Percentiles rank a stretch among this genome's conserved stretches.
These are phyloP conservation scores for Aethina tumida DNA, from an alignment of 1,140 invertebrate genomes.

Conservation along the genomic window DNA sequence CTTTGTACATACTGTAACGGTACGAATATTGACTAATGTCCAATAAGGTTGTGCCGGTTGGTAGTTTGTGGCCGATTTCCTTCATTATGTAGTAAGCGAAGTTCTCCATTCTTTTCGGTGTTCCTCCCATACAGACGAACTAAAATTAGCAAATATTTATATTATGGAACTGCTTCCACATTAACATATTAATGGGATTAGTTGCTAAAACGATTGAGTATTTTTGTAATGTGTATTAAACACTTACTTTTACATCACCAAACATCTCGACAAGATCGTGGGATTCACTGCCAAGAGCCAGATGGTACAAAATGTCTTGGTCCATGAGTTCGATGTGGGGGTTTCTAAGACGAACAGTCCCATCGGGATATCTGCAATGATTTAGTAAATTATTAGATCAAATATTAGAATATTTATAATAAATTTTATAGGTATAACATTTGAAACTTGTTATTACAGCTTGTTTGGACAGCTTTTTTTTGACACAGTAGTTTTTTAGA, in stretches of 20 bases:
- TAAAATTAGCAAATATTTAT: slow-evolving; percentile 35
- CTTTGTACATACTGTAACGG: slow-evolving; percentile 95
- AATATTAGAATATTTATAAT: too few species aligned
- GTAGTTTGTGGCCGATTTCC: slow-evolving; percentile 81
- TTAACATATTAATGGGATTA: slow-evolving; percentile 2
- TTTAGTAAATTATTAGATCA: too few species aligned
- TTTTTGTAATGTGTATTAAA: slow-evolving; percentile 2
- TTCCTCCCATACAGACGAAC: slow-evolving; percentile 98
- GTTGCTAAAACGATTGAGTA: slow-evolving; percentile 3
- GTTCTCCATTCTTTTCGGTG: slow-evolving; percentile 85
- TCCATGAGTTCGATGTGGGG: slow-evolving; percentile 84
- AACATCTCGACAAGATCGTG: slow-evolving; percentile 95
- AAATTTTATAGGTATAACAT: too few species aligned
- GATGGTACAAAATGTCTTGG: slow-evolving; percentile 90
- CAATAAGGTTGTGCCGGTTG: slow-evolving; percentile 72
- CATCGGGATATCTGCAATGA: slow-evolving; percentile 59
- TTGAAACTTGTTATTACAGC: too few species aligned
- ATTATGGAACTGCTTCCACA: not conserved
- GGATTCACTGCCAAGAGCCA: slow-evolving; percentile 80
- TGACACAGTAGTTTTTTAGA: too few species aligned
- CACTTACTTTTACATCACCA: slow-evolving; percentile 82
- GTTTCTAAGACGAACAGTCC: slow-evolving; percentile 71
- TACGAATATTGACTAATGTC: slow-evolving; percentile 90
- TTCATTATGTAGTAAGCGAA: slow-evolving; percentile 89
- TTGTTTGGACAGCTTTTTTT: too few species aligned